A percentile compares a stretch with the other conserved stretches of the same genome.
Evolutionary conservation across 1,140 invertebrate species (phyloP).

Genomic region (Zaprionus capensis): DNA sequence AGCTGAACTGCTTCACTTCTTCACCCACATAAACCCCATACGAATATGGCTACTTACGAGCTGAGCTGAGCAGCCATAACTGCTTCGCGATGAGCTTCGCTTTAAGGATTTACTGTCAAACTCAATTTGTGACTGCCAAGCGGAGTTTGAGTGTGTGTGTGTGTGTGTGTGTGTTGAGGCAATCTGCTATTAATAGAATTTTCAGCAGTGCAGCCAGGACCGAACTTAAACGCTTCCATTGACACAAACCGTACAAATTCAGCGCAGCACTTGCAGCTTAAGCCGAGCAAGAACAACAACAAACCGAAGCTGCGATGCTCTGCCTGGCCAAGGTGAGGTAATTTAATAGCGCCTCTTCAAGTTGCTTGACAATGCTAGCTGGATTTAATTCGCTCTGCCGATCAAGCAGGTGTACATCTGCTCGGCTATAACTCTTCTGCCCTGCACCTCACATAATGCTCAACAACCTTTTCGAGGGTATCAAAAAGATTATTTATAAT

Average conservation of each 20-base stretch:
- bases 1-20: too few relatives aligned
- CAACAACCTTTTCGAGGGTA: constrained; percentile 6
- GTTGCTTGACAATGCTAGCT: background rate
- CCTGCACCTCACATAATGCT: constrained; percentile 6
- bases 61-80: constrained; percentile 51
- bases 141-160: background rate
- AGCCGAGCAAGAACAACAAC: background rate
- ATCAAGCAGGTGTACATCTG: background rate
- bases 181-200: constrained; percentile 72
- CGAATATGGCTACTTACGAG: background rate
- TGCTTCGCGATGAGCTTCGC: constrained; percentile 51
- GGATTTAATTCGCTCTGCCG: background rate
- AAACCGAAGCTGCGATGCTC: background rate
- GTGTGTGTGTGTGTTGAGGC: constrained; percentile 18
- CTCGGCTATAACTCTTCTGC: background rate
- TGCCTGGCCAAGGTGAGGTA: background rate
- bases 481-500: constrained; percentile 38
- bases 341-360: too few relatives aligned
- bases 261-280: background rate
- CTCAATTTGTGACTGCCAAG: constrained; percentile 19
- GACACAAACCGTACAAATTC: constrained; percentile 10
- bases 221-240: constrained; percentile 49
- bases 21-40: background rate
- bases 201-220: constrained; percentile 20
- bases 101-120: constrained; percentile 52